phyloP scores from a whole-genome alignment of 2,888 invertebrate species.

The Morinoia aosen region DNA sequence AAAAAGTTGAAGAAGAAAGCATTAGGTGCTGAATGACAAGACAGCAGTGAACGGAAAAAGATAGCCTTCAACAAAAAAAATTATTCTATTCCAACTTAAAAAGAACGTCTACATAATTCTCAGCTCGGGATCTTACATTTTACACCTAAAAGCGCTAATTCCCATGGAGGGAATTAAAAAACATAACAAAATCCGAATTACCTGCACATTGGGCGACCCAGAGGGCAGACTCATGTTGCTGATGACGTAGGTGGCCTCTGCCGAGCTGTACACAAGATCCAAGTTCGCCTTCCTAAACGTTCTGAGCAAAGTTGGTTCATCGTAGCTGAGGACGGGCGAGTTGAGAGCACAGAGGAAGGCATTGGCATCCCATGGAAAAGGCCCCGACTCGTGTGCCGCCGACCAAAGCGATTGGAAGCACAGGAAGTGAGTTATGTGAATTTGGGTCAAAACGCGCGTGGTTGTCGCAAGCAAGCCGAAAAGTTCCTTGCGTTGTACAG shows the following conservation, averaged over 20 bases:
- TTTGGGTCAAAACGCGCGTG: slow-evolving; percentile 58
- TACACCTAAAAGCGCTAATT: no score
- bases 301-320: slow-evolving; percentile 74
- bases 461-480: slow-evolving; percentile 58
- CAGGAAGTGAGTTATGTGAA: slow-evolving; percentile 75
- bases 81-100: no score
- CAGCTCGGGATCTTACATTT: no score
- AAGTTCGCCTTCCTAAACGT: slow-evolving; percentile 74
- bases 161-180: no score
- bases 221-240: slow-evolving; percentile 38
- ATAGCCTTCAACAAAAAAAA: no score
- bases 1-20: no score
- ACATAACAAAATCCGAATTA: neutral
- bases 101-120: no score
- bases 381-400: slow-evolving; percentile 74
- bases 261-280: slow-evolving; percentile 73
- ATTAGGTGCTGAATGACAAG: no score
- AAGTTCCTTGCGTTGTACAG: slow-evolving; percentile 57
- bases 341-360: slow-evolving; percentile 75
- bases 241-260: slow-evolving; percentile 74
- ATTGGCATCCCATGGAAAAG: slow-evolving; percentile 76
- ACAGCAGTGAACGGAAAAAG: no score
- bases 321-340: slow-evolving; percentile 70
- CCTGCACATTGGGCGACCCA: slow-evolving; percentile 27
- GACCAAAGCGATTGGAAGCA: slow-evolving; percentile 77